Evolutionary conservation across 2,888 invertebrate species (phyloP), one percentile per base, ranked within the genome.

Genomic region (Chydorus sphaericus): DNA sequence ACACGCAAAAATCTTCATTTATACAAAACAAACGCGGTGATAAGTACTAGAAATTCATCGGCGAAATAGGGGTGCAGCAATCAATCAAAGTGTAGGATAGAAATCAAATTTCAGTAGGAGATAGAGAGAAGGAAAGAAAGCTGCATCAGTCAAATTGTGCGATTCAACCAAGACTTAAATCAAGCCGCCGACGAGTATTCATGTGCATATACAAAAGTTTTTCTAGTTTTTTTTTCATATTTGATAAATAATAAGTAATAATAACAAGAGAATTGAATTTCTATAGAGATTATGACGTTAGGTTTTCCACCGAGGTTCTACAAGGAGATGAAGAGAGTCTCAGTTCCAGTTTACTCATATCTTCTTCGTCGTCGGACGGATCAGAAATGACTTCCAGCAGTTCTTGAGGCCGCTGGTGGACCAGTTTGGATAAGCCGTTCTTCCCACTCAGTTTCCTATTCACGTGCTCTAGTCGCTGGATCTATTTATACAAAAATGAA

Each of bases 391-490:
- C 18, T 10, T 18, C 18, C n/a, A n/a, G n/a, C n/a, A n/a, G n/a
- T 23, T 53, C 37, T 29, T 53, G 31, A n/a, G n/a, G n/a, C n/a
- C n/a, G n/a, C 28, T 53, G 53, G 37, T 37, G 44, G 16, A 23
- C 36, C 31, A 52, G 33, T 20, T 52, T 52, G 18, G 23, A 26
- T 10, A 52, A 36, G 20, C 55, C 55, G 16, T 55, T 55, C 14
- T 20, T 31, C 4, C 55, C 55, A 7, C 33, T 28, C 48, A 62
- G 60, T 59, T 61, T 61, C 54, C 58, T 59, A 38, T 59, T 59
- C 28, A 66, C 62, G 60, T 67, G 60, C 57, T 67, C 66, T 57
- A 69, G 60, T 61, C 68, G 66, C 38, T 68, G 55, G 44, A 68
- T 64, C 70, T 70, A 63, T 16, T 58, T 58, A 23, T 20, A 39